These are phyloP conservation scores for Ennomos erosarius DNA, from an alignment of 2,888 invertebrate species.

Conservation along the genomic window DNA sequence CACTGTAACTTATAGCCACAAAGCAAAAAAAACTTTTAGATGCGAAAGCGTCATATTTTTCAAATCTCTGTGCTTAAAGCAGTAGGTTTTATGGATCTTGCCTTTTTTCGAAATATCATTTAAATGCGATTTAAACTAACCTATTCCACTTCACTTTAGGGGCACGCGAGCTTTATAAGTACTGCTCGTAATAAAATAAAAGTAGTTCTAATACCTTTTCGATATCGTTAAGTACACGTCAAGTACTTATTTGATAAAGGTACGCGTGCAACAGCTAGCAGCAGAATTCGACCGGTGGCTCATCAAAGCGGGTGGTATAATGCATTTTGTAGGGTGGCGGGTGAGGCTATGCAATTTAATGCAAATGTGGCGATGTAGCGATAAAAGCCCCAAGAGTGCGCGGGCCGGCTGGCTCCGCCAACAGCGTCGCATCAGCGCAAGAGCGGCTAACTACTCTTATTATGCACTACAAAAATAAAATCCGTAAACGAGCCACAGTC, in stretches of 20 bases:
- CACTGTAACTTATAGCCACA: too few species aligned
- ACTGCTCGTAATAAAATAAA: too few species aligned
- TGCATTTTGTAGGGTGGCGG: slow-evolving; percentile 36
- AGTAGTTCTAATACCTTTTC: not conserved
- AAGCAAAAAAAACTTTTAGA: too few species aligned
- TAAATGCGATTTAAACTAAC: too few species aligned
- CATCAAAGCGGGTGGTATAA: slow-evolving; percentile 41
- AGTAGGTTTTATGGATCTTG: too few species aligned
- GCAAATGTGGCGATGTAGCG: slow-evolving; percentile 69
- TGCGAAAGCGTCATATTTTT: too few species aligned
- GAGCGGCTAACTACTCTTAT: slow-evolving; percentile 19
- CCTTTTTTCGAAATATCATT: too few species aligned
- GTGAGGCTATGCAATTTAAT: slow-evolving; percentile 69
- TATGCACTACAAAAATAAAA: slow-evolving; percentile 18
- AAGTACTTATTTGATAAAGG: slow-evolving; percentile 1
- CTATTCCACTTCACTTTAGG: too few species aligned
- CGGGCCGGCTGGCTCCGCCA: slow-evolving; percentile 35
- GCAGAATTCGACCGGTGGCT: slow-evolving; percentile 32
- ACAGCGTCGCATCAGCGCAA: slow-evolving; percentile 17
- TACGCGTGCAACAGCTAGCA: slow-evolving; percentile 31
- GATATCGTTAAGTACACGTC: not conserved
- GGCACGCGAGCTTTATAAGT: too few species aligned
- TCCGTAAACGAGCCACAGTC: slow-evolving; percentile 6
- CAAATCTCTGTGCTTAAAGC: too few species aligned
- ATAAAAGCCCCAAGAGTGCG: slow-evolving; percentile 54